Evolutionary conservation across 2,113 vertebrate species (phyloP).

Genomic region (Sceloporus undulatus): DNA sequence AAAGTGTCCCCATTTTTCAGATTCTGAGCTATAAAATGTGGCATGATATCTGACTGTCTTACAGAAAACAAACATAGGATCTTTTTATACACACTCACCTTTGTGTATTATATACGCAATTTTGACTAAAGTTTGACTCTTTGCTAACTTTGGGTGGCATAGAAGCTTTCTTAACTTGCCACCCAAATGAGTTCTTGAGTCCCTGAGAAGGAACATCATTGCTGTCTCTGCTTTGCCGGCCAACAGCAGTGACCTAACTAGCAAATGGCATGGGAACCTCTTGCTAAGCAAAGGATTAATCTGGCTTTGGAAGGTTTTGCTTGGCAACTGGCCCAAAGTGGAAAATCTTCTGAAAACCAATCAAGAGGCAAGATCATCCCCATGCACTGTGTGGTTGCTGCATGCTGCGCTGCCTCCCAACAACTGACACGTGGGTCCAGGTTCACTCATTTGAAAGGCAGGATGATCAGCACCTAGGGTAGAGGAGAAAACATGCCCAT

Average conservation of each 20-base stretch:
- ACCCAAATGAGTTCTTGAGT: conserved; percentile 32
- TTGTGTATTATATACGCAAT: background rate
- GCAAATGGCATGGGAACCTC: background rate
- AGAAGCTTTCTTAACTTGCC: conserved; percentile 44
- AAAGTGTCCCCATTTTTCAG: background rate
- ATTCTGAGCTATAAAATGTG: background rate
- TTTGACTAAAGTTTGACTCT: conserved; percentile 7
- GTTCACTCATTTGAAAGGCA: conserved; percentile 17
- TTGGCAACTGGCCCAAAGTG: background rate
- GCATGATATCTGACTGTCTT: background rate
- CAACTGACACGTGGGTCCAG: background rate
- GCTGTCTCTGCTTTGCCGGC: background rate
- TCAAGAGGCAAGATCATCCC: background rate
- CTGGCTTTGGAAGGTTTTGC: background rate
- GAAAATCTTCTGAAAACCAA: background rate
- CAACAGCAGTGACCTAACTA: background rate
- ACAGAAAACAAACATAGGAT: background rate
- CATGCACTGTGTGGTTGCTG: background rate
- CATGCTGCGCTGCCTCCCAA: background rate
- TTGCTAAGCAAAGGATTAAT: background rate
- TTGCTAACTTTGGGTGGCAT: conserved; percentile 32
- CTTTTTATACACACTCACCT: background rate
- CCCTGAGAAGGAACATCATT: background rate
- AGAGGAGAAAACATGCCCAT: conserved; percentile 15
- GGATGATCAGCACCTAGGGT: background rate